A percentile compares a stretch with the other conserved stretches of the same genome.
These are phyloP conservation scores for Lasioglossum pauxillum DNA, from an alignment of 2,888 invertebrate genomes.

Conservation along the genomic window DNA sequence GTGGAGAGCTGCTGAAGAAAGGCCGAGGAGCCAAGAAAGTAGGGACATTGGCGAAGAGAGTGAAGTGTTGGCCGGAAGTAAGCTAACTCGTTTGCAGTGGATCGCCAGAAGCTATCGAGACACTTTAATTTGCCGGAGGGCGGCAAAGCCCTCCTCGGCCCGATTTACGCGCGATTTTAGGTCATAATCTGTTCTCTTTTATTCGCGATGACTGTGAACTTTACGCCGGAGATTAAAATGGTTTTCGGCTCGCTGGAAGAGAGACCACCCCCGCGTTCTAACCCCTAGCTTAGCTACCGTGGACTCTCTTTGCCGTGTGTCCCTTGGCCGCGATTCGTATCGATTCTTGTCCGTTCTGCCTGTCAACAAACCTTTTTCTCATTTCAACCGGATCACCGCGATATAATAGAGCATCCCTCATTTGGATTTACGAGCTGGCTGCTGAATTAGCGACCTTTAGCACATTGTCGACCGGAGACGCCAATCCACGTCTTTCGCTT, in stretches of 20 bases:
- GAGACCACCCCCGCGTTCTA: neutral
- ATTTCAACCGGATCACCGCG: neutral
- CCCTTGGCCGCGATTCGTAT: constrained; percentile 1
- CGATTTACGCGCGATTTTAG: constrained; percentile 39
- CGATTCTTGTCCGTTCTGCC: neutral
- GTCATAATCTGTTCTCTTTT: constrained; percentile 50
- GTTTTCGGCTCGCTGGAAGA: constrained; percentile 14
- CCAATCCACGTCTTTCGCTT: neutral
- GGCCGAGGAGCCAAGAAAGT: neutral
- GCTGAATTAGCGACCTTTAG: constrained; percentile 6
- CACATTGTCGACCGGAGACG: neutral
- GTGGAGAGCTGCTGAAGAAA: neutral
- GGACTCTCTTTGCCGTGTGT: neutral
- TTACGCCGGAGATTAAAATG: constrained; percentile 49
- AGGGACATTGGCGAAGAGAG: constrained; percentile 5
- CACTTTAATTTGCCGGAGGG: constrained; percentile 61
- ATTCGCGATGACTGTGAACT: constrained; percentile 53
- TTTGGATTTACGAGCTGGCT: neutral
- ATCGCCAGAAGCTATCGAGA: constrained; percentile 42
- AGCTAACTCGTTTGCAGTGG: constrained; percentile 41
- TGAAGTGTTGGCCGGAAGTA: constrained; percentile 19
- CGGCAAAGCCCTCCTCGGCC: constrained; percentile 25
- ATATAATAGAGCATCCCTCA: neutral
- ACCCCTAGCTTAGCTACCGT: neutral
- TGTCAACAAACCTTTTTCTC: neutral